Evolutionary conservation across 1,140 invertebrate genomes (phyloP).

Genomic region (Augochlora pura): DNA sequence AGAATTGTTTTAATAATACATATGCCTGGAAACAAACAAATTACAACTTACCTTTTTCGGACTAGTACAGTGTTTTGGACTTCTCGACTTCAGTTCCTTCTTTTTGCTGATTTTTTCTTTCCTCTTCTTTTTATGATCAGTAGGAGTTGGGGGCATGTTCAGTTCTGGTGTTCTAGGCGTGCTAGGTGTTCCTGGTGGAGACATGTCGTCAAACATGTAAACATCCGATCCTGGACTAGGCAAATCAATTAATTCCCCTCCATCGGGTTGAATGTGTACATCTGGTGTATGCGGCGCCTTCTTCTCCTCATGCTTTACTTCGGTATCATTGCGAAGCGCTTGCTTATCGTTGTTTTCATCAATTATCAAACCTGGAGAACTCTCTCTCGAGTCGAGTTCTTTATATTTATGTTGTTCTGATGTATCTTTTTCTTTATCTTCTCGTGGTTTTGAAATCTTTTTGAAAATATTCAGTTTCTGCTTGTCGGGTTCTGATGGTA

Average conservation of each 20-base stretch:
- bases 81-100: constrained; percentile 82
- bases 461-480: constrained; percentile 93
- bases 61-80: constrained; percentile 65
- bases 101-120: constrained; percentile 85
- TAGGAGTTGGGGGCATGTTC: constrained; percentile 66
- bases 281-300: constrained; percentile 74
- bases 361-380: constrained; percentile 77
- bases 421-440: constrained; percentile 84
- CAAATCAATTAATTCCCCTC: constrained; percentile 63
- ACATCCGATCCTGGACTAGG: constrained; percentile 69
- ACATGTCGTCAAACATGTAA: constrained; percentile 80
- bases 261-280: constrained; percentile 73
- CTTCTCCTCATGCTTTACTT: constrained; percentile 71
- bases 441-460: constrained; percentile 86
- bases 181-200: constrained; percentile 81
- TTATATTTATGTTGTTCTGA: constrained; percentile 79
- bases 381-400: constrained; percentile 74
- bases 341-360: constrained; percentile 73
- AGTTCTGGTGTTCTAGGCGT: constrained; percentile 83
- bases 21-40: constrained; percentile 4
- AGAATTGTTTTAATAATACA: constrained; percentile 28
- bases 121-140: constrained; percentile 78
- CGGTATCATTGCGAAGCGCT: constrained; percentile 58
- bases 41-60: constrained; percentile 71
- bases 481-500: constrained; percentile 88